Evolutionary conservation across 2,797 vertebrate species (phyloP).

Genomic region (Dromococcyx pavoninus): DNA sequence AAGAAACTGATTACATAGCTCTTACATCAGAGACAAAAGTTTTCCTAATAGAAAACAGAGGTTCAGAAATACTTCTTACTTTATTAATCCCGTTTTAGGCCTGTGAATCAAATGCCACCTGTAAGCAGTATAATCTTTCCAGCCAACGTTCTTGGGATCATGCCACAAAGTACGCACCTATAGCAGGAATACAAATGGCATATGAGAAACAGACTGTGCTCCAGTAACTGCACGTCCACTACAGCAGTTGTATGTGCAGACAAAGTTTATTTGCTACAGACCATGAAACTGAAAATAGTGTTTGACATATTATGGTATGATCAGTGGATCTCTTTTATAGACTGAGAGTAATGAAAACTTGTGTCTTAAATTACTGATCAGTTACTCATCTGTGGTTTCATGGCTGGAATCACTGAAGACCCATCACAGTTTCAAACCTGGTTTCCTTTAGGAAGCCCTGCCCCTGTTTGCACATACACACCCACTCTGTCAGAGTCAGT

Average conservation of each 20-base stretch:
- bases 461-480: neutral
- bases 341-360: neutral
- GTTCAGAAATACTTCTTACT: constrained; percentile 75
- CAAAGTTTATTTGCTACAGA: neutral
- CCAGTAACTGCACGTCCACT: neutral
- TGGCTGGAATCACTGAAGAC: neutral
- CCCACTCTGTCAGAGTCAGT: neutral
- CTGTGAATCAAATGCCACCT: constrained; percentile 98
- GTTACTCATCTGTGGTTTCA: neutral
- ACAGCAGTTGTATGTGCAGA: neutral
- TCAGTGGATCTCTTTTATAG: neutral
- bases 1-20: neutral
- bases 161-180: constrained; percentile 97
- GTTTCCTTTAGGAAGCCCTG: neutral
- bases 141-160: constrained; percentile 95
- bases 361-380: neutral
- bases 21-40: neutral
- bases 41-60: neutral
- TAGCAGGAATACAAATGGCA: neutral
- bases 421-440: accelerated
- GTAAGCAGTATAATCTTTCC: constrained; percentile 99
- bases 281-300: neutral
- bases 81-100: constrained; percentile 96
- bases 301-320: neutral
- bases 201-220: neutral